Conservation (phyloP, 2,113 vertebrate genomes). For the Ploceus nigricollis region DNA sequence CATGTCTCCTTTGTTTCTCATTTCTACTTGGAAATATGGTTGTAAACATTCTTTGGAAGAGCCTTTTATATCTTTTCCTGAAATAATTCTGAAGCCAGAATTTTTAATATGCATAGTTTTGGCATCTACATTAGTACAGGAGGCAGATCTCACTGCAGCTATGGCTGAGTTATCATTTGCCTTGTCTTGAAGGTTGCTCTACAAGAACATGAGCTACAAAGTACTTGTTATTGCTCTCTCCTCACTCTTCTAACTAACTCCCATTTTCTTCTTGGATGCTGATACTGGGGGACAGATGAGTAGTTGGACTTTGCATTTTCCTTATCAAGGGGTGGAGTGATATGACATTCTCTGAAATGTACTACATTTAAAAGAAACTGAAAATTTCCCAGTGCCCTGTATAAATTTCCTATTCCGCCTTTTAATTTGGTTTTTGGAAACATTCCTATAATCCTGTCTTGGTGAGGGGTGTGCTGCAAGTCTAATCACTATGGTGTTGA, state of each 20-base stretch:
- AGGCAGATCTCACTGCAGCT: background rate
- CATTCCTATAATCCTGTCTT: background rate
- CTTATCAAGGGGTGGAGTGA: background rate
- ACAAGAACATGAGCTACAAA: background rate
- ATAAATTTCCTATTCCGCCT: background rate
- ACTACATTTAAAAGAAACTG: background rate
- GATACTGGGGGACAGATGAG: background rate
- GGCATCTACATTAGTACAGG: background rate
- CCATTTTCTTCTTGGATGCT: background rate
- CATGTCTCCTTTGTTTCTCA: background rate
- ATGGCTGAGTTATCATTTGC: background rate
- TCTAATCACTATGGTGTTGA: background rate
- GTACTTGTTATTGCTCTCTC: background rate
- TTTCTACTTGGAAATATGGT: background rate
- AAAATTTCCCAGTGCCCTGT: background rate
- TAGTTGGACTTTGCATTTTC: background rate
- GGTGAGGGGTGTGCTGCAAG: background rate
- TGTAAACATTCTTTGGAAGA: background rate
- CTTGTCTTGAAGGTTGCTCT: background rate
- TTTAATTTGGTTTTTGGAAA: background rate
- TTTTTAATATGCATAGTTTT: background rate
- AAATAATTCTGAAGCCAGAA: background rate
- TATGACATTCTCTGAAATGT: background rate
- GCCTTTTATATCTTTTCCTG: background rate
- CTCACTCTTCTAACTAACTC: background rate